Evolutionary conservation across 2,797 vertebrate genomes (phyloP), one percentile per base, ranked within the genome.

Genomic region (Pangasius larnaudii): DNA sequence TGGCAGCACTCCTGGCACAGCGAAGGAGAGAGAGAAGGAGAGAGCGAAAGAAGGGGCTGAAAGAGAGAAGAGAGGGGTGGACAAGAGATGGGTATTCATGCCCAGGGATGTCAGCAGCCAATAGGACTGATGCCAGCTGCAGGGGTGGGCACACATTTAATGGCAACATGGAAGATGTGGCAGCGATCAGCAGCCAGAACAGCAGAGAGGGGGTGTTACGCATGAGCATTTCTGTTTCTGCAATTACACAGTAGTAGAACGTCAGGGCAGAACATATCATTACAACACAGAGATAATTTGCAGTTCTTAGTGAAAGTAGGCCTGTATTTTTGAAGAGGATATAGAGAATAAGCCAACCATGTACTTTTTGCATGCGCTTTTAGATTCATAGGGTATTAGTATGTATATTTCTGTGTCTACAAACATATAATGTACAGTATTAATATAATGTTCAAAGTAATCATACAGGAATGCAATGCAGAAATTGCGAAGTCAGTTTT

Each of bases 41-140:
- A 36, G 39, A 81, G 9, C 33, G 85, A 86, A 2, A 78, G 85
- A 79, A 7, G 84, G 71, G 19, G 42, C 61, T 85, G 51, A 86
- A 86, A 49, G 86, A 86, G 80, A 87, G 85, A 90, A 80, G 80
- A 65, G 53, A 87, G 53, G 30, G 58, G 69, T 81, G 72, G 51
- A 86, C 74, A 87, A 81, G 79, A 84, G 79, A 27, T 11, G 16
- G 53, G 87, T 74, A 63, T 61, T 53, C 72, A 59, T 51, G 59
- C 58, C 83, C 75, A 78, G 63, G 71, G 56, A 77, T 87, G 91
- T 90, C 93, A 92, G 92, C 91, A 85, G 89, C 90, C 92, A 92
- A 78, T 91, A 86, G 92, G 91, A 67, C 91, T 93, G 93, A 94
- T 94, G 94, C 93, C 91, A 91, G 79, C 87, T 86, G 88, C 91